A percentile compares a stretch with the other conserved stretches of the same genome.
Conservation (phyloP, 1,140 invertebrate species). For the Drosophila nigromelanica region DNA sequence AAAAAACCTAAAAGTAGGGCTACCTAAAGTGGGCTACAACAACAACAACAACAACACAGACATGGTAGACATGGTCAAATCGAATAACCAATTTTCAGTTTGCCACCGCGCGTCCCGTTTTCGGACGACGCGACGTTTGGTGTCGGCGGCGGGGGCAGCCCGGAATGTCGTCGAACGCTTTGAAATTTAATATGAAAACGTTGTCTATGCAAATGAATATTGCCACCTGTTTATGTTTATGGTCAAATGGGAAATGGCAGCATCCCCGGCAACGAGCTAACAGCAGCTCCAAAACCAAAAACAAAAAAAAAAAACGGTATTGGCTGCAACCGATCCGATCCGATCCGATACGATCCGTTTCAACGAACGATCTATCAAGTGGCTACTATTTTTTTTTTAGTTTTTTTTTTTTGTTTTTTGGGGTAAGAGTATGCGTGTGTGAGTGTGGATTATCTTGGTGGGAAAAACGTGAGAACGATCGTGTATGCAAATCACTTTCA, state of each 20-base stretch:
- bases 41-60: constrained; percentile 10
- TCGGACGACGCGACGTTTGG: background rate
- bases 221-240: constrained; percentile 82
- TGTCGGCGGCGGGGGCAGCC: background rate
- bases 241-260: constrained; percentile 61
- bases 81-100: constrained; percentile 59
- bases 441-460: constrained; percentile 68
- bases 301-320: constrained; percentile 52
- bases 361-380: constrained; percentile 66
- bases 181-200: constrained; percentile 83
- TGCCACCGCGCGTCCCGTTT: constrained; percentile 52
- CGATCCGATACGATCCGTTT: constrained; percentile 12
- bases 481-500: constrained; percentile 77
- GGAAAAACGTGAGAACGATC: constrained; percentile 74
- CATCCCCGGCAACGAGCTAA: constrained; percentile 25
- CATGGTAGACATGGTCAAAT: constrained; percentile 57
- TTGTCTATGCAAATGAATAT: constrained; percentile 83
- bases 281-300: background rate
- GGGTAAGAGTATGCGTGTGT: background rate
- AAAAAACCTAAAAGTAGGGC: constrained; percentile 26
- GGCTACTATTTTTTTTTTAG: constrained; percentile 19
- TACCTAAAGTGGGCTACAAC: constrained; percentile 25
- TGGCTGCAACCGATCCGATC: constrained; percentile 53
- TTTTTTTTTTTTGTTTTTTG: background rate
- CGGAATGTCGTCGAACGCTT: constrained; percentile 76